Evolutionary conservation across 2,797 vertebrate species (phyloP).

Genomic region (Todus mexicanus): DNA sequence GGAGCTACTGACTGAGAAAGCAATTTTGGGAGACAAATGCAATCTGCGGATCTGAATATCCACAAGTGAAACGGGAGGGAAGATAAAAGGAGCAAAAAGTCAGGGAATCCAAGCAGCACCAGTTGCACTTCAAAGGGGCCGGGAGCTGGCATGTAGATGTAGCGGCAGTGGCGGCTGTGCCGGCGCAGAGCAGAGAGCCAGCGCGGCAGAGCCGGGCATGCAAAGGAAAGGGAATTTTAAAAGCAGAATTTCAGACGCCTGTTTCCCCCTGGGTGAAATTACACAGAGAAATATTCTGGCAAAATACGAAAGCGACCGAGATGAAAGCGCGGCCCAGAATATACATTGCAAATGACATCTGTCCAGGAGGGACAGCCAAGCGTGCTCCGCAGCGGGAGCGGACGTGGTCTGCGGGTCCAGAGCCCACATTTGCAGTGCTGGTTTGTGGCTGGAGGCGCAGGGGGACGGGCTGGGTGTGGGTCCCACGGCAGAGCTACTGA

Average conservation of each 20-base stretch:
- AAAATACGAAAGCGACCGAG: constrained; percentile 49
- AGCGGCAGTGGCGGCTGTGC: background rate
- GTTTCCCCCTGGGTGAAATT: constrained; percentile 57
- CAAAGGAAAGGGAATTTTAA: constrained; percentile 33
- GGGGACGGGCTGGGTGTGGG: background rate
- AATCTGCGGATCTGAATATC: constrained; percentile 35
- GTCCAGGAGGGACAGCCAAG: background rate
- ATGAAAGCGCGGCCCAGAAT: constrained; percentile 42
- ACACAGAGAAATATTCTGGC: constrained; percentile 58
- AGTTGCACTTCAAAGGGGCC: constrained; percentile 54
- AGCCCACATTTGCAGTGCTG: background rate
- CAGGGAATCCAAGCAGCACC: constrained; percentile 8
- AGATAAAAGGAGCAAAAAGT: constrained; percentile 56
- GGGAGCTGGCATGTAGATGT: constrained; percentile 17
- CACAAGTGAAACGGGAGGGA: constrained; percentile 30
- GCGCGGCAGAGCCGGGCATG: background rate
- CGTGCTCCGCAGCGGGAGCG: fast-evolving
- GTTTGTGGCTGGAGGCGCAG: background rate
- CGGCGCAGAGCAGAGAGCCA: background rate
- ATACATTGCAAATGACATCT: constrained; percentile 36
- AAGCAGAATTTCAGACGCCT: constrained; percentile 31
- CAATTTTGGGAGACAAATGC: constrained; percentile 44
- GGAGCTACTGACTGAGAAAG: background rate
- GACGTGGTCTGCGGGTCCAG: fast-evolving
- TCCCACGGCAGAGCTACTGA: background rate